phyloP scores from a whole-genome alignment of 2,888 invertebrate species.

The Labia minor region DNA sequence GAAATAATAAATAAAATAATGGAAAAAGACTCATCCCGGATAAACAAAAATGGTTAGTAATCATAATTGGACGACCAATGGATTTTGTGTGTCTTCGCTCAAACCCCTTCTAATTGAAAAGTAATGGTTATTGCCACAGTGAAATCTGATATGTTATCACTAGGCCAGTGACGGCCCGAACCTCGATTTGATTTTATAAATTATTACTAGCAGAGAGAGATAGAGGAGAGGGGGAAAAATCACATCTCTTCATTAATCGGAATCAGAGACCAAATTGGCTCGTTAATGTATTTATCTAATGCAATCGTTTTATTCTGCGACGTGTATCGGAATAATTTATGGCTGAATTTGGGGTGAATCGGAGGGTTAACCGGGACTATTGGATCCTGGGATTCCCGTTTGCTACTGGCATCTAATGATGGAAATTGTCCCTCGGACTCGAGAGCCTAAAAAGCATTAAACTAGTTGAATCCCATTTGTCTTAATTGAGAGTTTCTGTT shows the following conservation, averaged over 20 bases:
- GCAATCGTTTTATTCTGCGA: not conserved
- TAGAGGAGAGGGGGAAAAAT: not conserved
- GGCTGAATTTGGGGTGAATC: not conserved
- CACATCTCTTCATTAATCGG: not conserved
- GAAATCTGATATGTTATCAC: not conserved
- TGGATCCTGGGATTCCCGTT: too few relatives aligned
- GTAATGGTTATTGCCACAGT: not conserved
- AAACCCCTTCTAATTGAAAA: not conserved
- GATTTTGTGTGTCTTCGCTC: slow-evolving; percentile 5
- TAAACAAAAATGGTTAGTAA: not conserved
- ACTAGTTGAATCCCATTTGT: not conserved
- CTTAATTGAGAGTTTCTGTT: not conserved
- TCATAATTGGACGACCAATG: not conserved
- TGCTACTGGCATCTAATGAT: too few relatives aligned
- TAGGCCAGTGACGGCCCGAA: not conserved
- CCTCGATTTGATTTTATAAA: not conserved
- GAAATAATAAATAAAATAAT: not conserved
- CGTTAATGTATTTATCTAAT: slow-evolving; percentile 13
- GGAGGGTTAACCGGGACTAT: not conserved
- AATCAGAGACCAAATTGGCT: not conserved
- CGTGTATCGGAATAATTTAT: not conserved
- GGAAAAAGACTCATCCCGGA: not conserved
- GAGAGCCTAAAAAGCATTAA: not conserved
- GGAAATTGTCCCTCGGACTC: too few relatives aligned
- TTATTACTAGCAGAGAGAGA: not conserved